A percentile compares a stretch with the other conserved stretches of the same genome.
Conservation (phyloP, 2,113 vertebrate species). For the Callipepla californica region DNA sequence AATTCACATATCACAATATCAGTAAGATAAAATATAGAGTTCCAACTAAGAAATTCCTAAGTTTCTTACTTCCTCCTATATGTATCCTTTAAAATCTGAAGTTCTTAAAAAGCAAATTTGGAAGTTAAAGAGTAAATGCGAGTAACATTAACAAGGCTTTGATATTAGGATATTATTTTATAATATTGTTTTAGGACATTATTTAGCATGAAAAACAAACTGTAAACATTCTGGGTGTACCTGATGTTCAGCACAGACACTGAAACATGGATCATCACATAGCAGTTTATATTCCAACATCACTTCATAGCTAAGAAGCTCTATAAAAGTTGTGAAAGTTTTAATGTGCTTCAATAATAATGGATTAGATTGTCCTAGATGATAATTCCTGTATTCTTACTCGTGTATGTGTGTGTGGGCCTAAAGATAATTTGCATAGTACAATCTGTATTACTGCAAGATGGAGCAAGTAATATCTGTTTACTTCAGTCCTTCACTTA, state of each 20-base stretch:
- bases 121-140: neutral
- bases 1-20: neutral
- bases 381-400: constrained; percentile 20
- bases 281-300: neutral
- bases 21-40: neutral
- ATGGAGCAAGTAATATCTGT: constrained; percentile 37
- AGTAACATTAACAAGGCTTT: neutral
- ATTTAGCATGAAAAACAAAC: neutral
- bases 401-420: constrained; percentile 17
- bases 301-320: neutral
- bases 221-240: neutral
- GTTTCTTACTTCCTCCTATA: neutral
- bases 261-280: neutral
- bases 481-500: constrained; percentile 10
- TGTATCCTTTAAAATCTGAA: neutral
- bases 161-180: neutral
- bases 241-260: neutral
- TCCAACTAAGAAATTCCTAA: neutral
- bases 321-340: constrained; percentile 27
- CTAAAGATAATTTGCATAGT: constrained; percentile 47
- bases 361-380: constrained; percentile 35
- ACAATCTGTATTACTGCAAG: constrained; percentile 52
- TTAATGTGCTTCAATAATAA: neutral
- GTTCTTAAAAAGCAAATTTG: neutral
- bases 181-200: neutral